Base-by-base conservation (phyloP, 2,113 vertebrate species). In the Dermatemys mawii region DNA sequence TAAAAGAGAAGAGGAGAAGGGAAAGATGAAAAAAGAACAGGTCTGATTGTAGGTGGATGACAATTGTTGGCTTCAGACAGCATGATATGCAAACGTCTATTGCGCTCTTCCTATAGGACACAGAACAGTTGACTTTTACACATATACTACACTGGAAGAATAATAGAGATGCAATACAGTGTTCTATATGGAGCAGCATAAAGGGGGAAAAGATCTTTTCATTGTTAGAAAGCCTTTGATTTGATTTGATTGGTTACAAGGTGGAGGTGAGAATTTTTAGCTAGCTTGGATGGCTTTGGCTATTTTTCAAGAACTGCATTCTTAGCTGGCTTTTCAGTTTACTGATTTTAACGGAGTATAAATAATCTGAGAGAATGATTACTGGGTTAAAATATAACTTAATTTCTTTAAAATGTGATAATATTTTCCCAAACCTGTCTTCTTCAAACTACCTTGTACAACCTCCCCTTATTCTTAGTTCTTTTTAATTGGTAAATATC, bases 311-410 rank as follows among this genome's bases (percentile, higher is more conserved):
- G 29, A 78, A 11, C 70, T 79, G 5, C 21, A 1, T 51, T n/a
- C 82, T 16, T 75, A n/a, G 38, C 73, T 0, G 0, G 3, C 49
- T 90, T 88, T 91, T 49, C 41, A 14, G 9, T 88, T 88, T 92
- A 35, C 73, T 41, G 78, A 84, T 49, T 70, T 87, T 84, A 67
- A 67, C 17, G 8, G 17, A 67, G 8, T 63, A 35, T 63, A 67
- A n/a, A 67, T n/a, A 67, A 24, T 73, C 5, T 32, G 46, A 89
- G 7, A 84, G 6, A 10, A 22, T 0, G 0, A 49, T 83, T 89
- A 35, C 22, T 76, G 48, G 57, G 17, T 17, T 67, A n/a, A 67
- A 67, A 67, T 35, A 67, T n/a, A 67, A 67, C 57, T n/a, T 32
- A 35, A 67, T 67, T 67, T 67, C 60, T n/a, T 19, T n/a, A n/a